Evolutionary conservation across 2,888 invertebrate genomes (phyloP).

Genomic region (Siphonodentalium dalli): DNA sequence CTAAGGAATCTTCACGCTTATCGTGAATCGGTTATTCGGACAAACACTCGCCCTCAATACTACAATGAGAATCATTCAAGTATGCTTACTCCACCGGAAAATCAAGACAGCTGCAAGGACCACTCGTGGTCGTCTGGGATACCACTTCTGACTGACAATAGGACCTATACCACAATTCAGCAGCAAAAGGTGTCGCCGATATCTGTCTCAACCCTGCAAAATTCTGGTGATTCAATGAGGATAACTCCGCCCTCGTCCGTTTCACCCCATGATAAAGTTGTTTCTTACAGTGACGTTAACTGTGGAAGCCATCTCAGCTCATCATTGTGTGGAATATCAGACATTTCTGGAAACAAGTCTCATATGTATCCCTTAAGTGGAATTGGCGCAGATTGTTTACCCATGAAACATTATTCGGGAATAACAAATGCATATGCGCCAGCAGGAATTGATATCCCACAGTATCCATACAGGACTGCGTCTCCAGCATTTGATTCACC

Average conservation of each 20-base stretch:
- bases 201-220: slow-evolving; percentile 31
- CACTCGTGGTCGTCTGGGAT: slow-evolving; percentile 28
- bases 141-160: slow-evolving; percentile 11
- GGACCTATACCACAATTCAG: slow-evolving; percentile 11
- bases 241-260: slow-evolving; percentile 98
- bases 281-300: slow-evolving; percentile 29
- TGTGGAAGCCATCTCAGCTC: not conserved
- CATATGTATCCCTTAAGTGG: no score
- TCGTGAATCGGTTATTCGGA: slow-evolving; percentile 92
- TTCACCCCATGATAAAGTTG: slow-evolving; percentile 83
- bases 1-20: slow-evolving; percentile 90
- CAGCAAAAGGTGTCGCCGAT: slow-evolving; percentile 19
- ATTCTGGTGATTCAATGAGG: slow-evolving; percentile 68
- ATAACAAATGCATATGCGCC: no score
- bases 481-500: no score
- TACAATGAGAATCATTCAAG: slow-evolving; percentile 69
- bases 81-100: slow-evolving; percentile 88
- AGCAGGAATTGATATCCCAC: no score
- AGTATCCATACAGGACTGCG: no score
- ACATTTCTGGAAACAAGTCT: no score
- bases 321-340: not conserved
- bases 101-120: slow-evolving; percentile 74
- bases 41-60: slow-evolving; percentile 65
- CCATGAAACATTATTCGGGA: no score
- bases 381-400: no score